Percentiles rank a stretch among this genome's conserved stretches.
Evolutionary conservation across 2,888 invertebrate species (phyloP).

Genomic region (Drosophila robusta): DNA sequence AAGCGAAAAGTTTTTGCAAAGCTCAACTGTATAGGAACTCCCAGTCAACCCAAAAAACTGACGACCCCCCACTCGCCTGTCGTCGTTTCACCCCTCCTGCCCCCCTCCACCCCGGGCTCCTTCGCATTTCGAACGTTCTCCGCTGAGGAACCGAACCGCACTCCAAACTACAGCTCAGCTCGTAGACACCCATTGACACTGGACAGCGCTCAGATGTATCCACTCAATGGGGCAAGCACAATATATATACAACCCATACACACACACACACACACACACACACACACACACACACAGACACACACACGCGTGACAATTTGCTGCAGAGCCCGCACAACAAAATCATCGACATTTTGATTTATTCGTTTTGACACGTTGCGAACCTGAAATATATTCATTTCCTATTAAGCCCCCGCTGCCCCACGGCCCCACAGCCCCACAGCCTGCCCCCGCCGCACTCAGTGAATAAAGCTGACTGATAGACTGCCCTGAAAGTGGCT

Average conservation of each 20-base stretch:
- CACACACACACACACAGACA: neutral
- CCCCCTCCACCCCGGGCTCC: no score
- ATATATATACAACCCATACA: neutral
- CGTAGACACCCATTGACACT: conserved; percentile 18
- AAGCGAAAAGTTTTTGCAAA: conserved; percentile 72
- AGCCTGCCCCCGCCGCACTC: neutral
- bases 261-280: conserved; percentile 12
- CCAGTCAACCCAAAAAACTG: conserved; percentile 31
- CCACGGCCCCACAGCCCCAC: no score
- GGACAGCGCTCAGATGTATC: conserved; percentile 22
- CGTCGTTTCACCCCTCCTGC: neutral
- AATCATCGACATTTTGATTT: conserved; percentile 76
- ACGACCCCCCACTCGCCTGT: neutral
- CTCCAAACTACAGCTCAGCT: conserved; percentile 2
- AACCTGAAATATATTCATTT: conserved; percentile 48
- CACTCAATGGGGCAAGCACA: conserved; percentile 26
- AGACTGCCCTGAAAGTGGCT: conserved; percentile 21
- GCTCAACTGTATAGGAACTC: conserved; percentile 55
- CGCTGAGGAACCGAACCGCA: neutral
- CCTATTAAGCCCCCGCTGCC: neutral
- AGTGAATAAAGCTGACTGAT: conserved; percentile 13
- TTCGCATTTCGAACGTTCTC: no score
- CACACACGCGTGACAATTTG: conserved; percentile 17
- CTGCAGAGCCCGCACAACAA: conserved; percentile 25
- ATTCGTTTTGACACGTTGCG: conserved; percentile 67